Conservation (phyloP, 2,113 vertebrate genomes). For the Leiothrix lutea region DNA sequence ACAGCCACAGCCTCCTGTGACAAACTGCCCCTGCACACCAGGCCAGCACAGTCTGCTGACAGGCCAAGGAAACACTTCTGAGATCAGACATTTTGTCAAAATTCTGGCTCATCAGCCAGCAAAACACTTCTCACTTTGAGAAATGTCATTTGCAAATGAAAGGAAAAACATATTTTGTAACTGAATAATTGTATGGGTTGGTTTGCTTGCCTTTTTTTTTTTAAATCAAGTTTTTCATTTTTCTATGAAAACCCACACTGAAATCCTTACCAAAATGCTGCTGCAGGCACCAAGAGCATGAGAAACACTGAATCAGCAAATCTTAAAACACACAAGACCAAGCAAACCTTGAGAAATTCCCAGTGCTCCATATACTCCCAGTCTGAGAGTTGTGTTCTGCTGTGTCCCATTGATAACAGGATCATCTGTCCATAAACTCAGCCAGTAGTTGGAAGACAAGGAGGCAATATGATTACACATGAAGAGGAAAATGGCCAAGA, state of each 20-base stretch:
- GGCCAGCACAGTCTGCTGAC: not conserved
- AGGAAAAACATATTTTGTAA: not conserved
- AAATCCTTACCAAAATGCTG: not conserved
- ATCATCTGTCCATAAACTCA: constrained; percentile 96
- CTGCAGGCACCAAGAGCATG: not conserved
- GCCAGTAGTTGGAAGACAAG: constrained; percentile 92
- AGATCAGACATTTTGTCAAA: not conserved
- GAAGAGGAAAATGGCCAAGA: constrained; percentile 86
- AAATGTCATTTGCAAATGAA: not conserved
- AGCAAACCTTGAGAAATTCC: constrained; percentile 89
- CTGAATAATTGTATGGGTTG: not conserved
- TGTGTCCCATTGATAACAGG: constrained; percentile 90
- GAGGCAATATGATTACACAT: constrained; percentile 83
- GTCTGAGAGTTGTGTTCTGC: constrained; percentile 78
- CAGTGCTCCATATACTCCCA: constrained; percentile 87
- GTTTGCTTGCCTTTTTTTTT: not conserved
- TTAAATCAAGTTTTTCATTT: not conserved
- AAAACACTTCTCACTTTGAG: not conserved
- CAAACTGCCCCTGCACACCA: not conserved
- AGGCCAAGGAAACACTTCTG: not conserved
- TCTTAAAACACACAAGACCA: not conserved
- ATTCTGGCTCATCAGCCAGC: not conserved
- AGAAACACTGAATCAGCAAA: not conserved
- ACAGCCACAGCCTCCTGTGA: not conserved
- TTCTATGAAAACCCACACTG: not conserved